phyloP scores from a whole-genome alignment of 2,888 invertebrate genomes.

The Drosophila infuscata region DNA sequence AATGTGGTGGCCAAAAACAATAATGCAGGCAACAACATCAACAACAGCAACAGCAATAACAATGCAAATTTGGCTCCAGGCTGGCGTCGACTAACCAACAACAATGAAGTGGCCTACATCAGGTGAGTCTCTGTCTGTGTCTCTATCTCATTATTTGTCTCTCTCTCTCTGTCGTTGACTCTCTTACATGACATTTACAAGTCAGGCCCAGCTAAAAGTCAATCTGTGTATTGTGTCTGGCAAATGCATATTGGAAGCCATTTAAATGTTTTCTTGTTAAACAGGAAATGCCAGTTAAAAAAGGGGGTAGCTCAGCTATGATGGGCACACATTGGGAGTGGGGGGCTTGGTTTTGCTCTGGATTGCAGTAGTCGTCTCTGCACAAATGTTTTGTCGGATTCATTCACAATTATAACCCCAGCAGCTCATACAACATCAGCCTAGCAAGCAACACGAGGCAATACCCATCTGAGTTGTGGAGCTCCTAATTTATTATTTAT shows the following conservation, averaged over 20 bases:
- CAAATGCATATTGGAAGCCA: constrained; percentile 68
- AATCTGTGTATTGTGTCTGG: constrained; percentile 73
- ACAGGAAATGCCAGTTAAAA: constrained; percentile 67
- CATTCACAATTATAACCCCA: constrained; percentile 16
- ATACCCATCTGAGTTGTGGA: neutral
- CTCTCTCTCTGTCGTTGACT: constrained; percentile 47
- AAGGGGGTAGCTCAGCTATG: constrained; percentile 11
- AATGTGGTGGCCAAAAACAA: constrained; percentile 66
- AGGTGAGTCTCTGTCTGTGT: constrained; percentile 87
- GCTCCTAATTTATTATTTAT: neutral
- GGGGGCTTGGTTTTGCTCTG: constrained; percentile 19
- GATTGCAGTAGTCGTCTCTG: constrained; percentile 16
- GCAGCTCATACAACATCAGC: constrained; percentile 17
- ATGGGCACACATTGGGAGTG: constrained; percentile 12
- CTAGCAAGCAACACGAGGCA: neutral
- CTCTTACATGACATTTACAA: constrained; percentile 68
- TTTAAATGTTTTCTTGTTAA: constrained; percentile 65
- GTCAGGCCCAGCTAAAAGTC: constrained; percentile 65
- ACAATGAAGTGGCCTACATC: constrained; percentile 91
- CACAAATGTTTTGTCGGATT: constrained; percentile 42
- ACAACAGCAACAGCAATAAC: constrained; percentile 40
- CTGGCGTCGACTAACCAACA: constrained; percentile 91
- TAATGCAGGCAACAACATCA: constrained; percentile 40
- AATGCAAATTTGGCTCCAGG: constrained; percentile 89
- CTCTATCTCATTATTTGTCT: constrained; percentile 2